Conservation (phyloP, 2,888 invertebrate genomes). For the Drosophila subsilvestris region DNA sequence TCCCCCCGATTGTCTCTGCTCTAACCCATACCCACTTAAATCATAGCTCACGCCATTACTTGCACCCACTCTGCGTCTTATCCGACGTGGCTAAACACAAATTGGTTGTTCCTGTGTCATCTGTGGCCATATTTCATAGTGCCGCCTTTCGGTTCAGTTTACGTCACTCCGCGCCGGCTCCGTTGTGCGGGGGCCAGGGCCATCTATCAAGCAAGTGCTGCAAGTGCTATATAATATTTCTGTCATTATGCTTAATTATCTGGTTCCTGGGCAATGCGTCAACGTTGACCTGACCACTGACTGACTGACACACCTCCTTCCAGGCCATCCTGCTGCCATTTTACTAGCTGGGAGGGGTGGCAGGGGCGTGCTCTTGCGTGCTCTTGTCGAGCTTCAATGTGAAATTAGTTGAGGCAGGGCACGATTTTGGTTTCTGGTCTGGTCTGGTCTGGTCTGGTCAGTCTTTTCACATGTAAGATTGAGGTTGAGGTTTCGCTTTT, state of each 20-base stretch:
- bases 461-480: constrained; percentile 37
- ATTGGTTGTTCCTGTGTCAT: constrained; percentile 46
- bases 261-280: constrained; percentile 79
- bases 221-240: constrained; percentile 75
- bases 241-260: constrained; percentile 82
- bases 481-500: constrained; percentile 24
- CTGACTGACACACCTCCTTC: constrained; percentile 23
- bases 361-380: constrained; percentile 28
- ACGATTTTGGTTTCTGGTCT: constrained; percentile 4
- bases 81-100: neutral
- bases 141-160: neutral
- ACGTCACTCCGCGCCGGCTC: neutral
- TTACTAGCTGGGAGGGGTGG: too few species aligned
- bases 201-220: constrained; percentile 59
- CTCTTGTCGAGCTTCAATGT: constrained; percentile 32
- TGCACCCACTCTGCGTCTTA: neutral
- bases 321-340: neutral
- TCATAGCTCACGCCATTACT: neutral
- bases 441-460: constrained; percentile 12
- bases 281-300: constrained; percentile 59
- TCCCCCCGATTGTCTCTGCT: neutral
- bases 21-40: neutral
- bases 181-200: constrained; percentile 1
- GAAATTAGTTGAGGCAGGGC: constrained; percentile 50
- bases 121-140: constrained; percentile 38